Evolutionary conservation across 2,888 invertebrate species (phyloP), one percentile per base, ranked within the genome.

Genomic region (Iselma pallidipennis): DNA sequence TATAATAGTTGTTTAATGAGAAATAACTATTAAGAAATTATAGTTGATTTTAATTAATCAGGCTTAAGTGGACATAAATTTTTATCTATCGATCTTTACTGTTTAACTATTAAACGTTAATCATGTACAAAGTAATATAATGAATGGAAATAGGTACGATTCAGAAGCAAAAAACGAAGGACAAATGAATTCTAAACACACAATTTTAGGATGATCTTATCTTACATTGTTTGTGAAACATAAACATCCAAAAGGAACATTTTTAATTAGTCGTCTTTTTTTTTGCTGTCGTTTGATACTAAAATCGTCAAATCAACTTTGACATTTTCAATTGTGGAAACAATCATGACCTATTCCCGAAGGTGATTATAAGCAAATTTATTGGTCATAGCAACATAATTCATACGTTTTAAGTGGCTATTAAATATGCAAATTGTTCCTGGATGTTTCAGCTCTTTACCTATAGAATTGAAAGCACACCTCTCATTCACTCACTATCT

Each of bases 381-480:
- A 55, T 59, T 55, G 42, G 50, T 21, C 54, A 23, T 42, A 49
- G 33, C 37, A 57, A 42, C 50, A 61, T 61, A 56, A 61, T 61
- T 58, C 51, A 58, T 55, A 55, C 7, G n/a, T 45, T 25, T 55
- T 58, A 59, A 59, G 59, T 55, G 48, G 48, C 49, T 59, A 59
- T 63, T 63, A 56, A 59, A 49, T 63, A 63, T 63, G 63, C 59
- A 63, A 63, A 63, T 63, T 48, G 37, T 59, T 55, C 49, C 52
- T 19, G 37, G 53, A 53, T 31, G 12, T 45, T 23, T 45, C n/a
- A 23, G n/a, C 45, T 21, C 6, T 33, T 53, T 53, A n/a, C n/a
- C n/a, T n/a, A n/a, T n/a, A n/a, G n/a, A n/a, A n/a, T n/a, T 31
- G 12, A 37, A 53, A 37, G 33, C 4, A 21, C 33, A 1, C 53